phyloP scores from a whole-genome alignment of 53 echinoderm and acorn worm species.

The Temnopleurus reevesii region DNA sequence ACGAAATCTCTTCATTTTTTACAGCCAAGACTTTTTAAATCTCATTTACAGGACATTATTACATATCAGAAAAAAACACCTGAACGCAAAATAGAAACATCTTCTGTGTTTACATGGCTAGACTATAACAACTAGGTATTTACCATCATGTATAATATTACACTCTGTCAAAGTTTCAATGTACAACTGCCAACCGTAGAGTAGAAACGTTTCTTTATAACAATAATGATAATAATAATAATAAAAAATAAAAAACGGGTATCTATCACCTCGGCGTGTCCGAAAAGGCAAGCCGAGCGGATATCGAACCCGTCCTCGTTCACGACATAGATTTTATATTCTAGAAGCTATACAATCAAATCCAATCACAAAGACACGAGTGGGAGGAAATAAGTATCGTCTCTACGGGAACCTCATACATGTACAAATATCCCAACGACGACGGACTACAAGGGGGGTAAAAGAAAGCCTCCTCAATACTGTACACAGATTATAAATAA shows the following conservation, averaged over 20 bases:
- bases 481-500: slow-evolving; percentile 54
- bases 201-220: slow-evolving; percentile 33
- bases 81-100: slow-evolving; percentile 62
- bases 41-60: slow-evolving; percentile 64
- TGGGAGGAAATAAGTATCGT: neutral
- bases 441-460: slow-evolving; percentile 1
- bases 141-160: slow-evolving; percentile 52
- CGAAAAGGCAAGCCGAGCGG: slow-evolving; percentile 25
- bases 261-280: neutral
- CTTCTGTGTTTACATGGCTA: slow-evolving; percentile 42
- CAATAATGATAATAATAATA: neutral
- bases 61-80: slow-evolving; percentile 61
- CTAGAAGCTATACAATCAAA: slow-evolving; percentile 60
- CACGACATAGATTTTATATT: slow-evolving; percentile 56
- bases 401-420: slow-evolving; percentile 25
- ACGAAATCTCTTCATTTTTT: slow-evolving; percentile 23
- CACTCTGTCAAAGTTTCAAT: slow-evolving; percentile 55
- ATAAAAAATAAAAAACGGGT: neutral
- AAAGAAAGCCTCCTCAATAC: slow-evolving; percentile 34
- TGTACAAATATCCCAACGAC: slow-evolving; percentile 20
- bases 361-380: slow-evolving; percentile 53
- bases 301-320: neutral
- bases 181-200: slow-evolving; percentile 47
- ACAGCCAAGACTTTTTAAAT: slow-evolving; percentile 63
- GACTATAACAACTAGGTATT: slow-evolving; percentile 42